Conservation (phyloP, 2,113 vertebrate genomes). For the Ciconia boyciana region DNA sequence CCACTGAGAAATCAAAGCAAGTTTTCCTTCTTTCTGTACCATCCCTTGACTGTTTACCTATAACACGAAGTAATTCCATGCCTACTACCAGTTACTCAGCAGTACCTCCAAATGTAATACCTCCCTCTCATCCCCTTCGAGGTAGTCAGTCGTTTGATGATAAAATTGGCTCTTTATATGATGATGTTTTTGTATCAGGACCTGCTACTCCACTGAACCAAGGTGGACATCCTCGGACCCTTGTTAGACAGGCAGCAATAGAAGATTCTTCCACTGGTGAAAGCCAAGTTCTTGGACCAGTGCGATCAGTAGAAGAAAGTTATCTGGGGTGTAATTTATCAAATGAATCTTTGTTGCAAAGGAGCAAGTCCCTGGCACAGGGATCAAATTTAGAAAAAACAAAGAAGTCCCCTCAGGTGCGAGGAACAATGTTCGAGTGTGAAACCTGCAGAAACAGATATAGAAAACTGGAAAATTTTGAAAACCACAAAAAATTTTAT, state of each 20-base stretch:
- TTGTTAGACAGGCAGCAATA: constrained; percentile 91
- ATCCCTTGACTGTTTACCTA: constrained; percentile 94
- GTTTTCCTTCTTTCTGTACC: constrained; percentile 96
- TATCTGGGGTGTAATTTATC: constrained; percentile 74
- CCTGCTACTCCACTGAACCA: constrained; percentile 83
- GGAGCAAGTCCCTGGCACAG: constrained; percentile 84
- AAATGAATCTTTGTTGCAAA: constrained; percentile 73
- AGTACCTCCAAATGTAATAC: constrained; percentile 82
- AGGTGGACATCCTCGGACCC: constrained; percentile 84
- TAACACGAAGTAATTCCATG: constrained; percentile 98
- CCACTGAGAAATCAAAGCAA: constrained; percentile 95
- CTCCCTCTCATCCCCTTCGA: constrained; percentile 85
- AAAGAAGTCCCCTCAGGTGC: constrained; percentile 87
- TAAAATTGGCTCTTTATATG: constrained; percentile 87
- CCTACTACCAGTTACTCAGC: constrained; percentile 92
- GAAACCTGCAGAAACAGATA: constrained; percentile 97
- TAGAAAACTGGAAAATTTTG: constrained; percentile 95
- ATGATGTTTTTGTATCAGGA: constrained; percentile 91
- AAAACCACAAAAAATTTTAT: constrained; percentile 99
- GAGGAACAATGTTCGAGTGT: constrained; percentile 97
- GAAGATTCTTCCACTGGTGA: constrained; percentile 89
- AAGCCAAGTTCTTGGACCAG: constrained; percentile 74
- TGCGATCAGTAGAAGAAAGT: constrained; percentile 85
- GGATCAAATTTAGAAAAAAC: constrained; percentile 78
- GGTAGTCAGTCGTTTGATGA: constrained; percentile 97